These are phyloP conservation scores for Dissostichus mawsoni DNA, from an alignment of 2,113 vertebrate species.

Conservation along the genomic window DNA sequence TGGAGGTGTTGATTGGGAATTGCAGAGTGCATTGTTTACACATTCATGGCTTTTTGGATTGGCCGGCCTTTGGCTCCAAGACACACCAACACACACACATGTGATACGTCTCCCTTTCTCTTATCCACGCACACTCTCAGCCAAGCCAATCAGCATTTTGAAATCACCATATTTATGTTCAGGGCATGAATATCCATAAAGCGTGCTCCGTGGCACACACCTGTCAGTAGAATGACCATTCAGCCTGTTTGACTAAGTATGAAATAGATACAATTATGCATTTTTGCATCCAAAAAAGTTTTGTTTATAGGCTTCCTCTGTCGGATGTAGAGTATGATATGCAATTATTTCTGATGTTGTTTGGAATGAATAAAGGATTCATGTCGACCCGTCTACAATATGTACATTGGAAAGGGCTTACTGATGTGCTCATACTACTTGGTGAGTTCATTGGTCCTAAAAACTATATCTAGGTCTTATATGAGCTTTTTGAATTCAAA, in stretches of 20 bases:
- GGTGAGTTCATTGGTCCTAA: background rate
- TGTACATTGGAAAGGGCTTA: background rate
- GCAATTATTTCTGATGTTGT: background rate
- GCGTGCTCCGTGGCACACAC: slow-evolving; percentile 13
- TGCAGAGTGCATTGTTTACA: slow-evolving; percentile 77
- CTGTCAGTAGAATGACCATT: slow-evolving; percentile 22
- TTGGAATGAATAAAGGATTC: background rate
- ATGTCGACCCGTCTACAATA: background rate
- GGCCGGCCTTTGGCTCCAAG: slow-evolving; percentile 60
- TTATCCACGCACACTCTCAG: slow-evolving; percentile 23
- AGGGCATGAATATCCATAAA: slow-evolving; percentile 40
- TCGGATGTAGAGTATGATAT: background rate
- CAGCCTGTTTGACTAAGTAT: background rate
- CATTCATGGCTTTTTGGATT: slow-evolving; percentile 76
- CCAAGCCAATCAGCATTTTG: slow-evolving; percentile 55
- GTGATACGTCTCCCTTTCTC: slow-evolving; percentile 15
- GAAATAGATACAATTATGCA: background rate
- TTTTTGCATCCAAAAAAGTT: background rate
- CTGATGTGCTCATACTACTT: background rate
- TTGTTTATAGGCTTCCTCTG: background rate
- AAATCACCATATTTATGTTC: slow-evolving; percentile 57
- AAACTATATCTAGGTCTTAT: no score
- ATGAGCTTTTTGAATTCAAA: background rate
- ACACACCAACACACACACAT: slow-evolving; percentile 18
- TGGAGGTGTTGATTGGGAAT: slow-evolving; percentile 83